Conservation (phyloP, 2,888 invertebrate genomes). For the Diploptera punctata region DNA sequence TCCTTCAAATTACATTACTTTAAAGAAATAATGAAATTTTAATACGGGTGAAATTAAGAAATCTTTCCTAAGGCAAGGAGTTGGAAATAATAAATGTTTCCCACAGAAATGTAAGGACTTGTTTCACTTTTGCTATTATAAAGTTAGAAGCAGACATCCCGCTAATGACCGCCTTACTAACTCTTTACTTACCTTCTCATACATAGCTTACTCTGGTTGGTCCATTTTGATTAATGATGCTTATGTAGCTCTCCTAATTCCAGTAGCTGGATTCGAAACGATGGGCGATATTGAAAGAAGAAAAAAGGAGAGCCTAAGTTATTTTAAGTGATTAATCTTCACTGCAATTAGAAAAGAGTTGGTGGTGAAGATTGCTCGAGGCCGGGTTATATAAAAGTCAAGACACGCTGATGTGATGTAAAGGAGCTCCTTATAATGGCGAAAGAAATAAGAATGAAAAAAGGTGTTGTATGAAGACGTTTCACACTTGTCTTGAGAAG, state of each 20-base stretch:
- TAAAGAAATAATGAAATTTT: too few relatives aligned
- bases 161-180: slow-evolving; percentile 3
- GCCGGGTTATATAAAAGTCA: slow-evolving; percentile 16
- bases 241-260: background rate
- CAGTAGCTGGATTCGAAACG: slow-evolving; percentile 1
- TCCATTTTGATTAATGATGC: slow-evolving; percentile 23
- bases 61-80: too few relatives aligned
- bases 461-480: slow-evolving; percentile 12
- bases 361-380: background rate
- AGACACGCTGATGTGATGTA: background rate
- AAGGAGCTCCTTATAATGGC: background rate
- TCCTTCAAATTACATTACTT: too few relatives aligned
- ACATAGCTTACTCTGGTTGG: background rate
- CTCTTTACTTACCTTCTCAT: background rate
- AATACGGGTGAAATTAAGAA: too few relatives aligned
- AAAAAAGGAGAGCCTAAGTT: background rate
- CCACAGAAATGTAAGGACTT: too few relatives aligned
- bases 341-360: slow-evolving; percentile 25
- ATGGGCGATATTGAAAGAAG: slow-evolving; percentile 20
- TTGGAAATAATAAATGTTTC: too few relatives aligned
- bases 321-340: slow-evolving; percentile 27
- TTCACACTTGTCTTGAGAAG: background rate
- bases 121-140: too few relatives aligned
- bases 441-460: too few relatives aligned
- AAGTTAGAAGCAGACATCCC: background rate